phyloP scores from a whole-genome alignment of 2,888 invertebrate species.

The Pachliopta kotzebuea region DNA sequence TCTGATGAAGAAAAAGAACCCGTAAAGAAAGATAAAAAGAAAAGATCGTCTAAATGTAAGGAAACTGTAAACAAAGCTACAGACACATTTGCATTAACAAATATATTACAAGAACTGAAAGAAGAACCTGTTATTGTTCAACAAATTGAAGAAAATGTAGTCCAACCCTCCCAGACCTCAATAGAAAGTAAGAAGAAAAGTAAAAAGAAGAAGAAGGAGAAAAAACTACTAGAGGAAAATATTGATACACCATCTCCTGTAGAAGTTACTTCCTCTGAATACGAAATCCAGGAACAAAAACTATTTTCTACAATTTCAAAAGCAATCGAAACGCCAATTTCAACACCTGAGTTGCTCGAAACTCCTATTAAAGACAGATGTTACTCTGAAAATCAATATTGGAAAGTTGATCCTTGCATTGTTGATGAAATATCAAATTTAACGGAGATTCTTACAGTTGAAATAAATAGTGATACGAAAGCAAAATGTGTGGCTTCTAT shows the following conservation, averaged over 20 bases:
- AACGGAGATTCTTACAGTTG: slow-evolving; percentile 53
- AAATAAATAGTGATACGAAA: slow-evolving; percentile 37
- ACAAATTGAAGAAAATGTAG: slow-evolving; percentile 32
- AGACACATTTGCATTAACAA: slow-evolving; percentile 20
- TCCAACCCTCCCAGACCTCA: slow-evolving; percentile 28
- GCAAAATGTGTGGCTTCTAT: slow-evolving; percentile 16
- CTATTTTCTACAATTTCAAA: slow-evolving; percentile 30
- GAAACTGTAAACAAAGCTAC: slow-evolving; percentile 40
- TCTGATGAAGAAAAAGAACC: slow-evolving; percentile 53
- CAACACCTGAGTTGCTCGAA: slow-evolving; percentile 64
- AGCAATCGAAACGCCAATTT: slow-evolving; percentile 45
- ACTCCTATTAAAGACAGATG: slow-evolving; percentile 70
- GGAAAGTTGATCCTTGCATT: slow-evolving; percentile 61
- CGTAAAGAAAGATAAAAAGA: slow-evolving; percentile 62
- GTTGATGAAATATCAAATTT: slow-evolving; percentile 46
- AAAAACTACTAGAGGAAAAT: slow-evolving; percentile 39
- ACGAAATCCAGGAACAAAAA: slow-evolving; percentile 33
- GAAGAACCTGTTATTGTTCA: slow-evolving; percentile 30
- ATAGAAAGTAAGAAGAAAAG: slow-evolving; percentile 52
- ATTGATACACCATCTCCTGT: slow-evolving; percentile 37
- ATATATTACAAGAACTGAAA: slow-evolving; percentile 23
- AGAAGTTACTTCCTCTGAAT: slow-evolving; percentile 41
- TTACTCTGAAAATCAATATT: slow-evolving; percentile 70
- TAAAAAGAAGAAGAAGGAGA: slow-evolving; percentile 63
- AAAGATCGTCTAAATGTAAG: slow-evolving; percentile 48